Conservation (phyloP, 1,140 invertebrate genomes). For the Drosophila nikananu region DNA sequence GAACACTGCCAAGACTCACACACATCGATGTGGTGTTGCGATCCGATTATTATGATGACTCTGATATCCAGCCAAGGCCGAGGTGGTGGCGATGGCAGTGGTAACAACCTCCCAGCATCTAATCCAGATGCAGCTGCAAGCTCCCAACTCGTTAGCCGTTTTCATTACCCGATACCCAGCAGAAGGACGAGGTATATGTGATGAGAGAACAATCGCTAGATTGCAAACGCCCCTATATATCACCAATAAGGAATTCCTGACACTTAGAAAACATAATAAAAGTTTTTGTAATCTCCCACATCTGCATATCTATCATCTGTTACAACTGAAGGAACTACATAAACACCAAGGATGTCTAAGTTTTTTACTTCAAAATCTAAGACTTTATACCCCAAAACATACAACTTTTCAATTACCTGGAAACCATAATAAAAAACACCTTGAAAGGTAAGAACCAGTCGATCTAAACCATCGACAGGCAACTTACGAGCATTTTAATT, state of each 20-base stretch:
- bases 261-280: background rate
- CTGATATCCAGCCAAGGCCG: constrained; percentile 53
- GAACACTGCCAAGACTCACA: constrained; percentile 25
- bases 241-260: background rate
- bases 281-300: background rate
- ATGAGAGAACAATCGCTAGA: background rate
- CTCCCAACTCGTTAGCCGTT: constrained; percentile 51
- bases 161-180: constrained; percentile 38
- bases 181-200: background rate
- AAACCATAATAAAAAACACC: background rate
- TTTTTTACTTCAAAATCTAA: background rate
- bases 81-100: constrained; percentile 25
- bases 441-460: constrained; percentile 47
- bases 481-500: constrained; percentile 70
- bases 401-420: background rate
- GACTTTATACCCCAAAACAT: background rate
- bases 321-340: background rate
- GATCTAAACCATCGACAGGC: constrained; percentile 24
- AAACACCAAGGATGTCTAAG: background rate
- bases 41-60: constrained; percentile 69
- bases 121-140: constrained; percentile 72
- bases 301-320: background rate
- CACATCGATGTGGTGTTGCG: constrained; percentile 13
- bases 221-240: too few relatives aligned
- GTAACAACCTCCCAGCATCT: constrained; percentile 53